Percentiles rank a stretch among this genome's conserved stretches.
Conservation (phyloP, 2,888 invertebrate genomes). For the Xylophagus ater region DNA sequence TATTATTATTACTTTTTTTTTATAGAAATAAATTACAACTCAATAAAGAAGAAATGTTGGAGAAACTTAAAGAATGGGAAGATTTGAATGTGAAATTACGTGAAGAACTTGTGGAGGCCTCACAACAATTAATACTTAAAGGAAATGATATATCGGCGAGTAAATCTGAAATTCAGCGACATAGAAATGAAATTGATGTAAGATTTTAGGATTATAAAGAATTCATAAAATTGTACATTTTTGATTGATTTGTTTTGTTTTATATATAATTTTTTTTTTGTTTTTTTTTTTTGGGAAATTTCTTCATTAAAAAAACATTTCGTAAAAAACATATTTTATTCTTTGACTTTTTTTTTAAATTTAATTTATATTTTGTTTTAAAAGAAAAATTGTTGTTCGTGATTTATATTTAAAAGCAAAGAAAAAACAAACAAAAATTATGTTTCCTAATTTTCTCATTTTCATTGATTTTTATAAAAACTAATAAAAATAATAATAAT, state of each 20-base stretch:
- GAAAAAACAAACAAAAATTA: no score
- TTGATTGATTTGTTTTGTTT: background rate
- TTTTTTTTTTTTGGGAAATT: conserved; percentile 6
- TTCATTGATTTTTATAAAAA: no score
- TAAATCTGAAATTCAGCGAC: conserved; percentile 44
- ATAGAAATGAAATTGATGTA: conserved; percentile 48
- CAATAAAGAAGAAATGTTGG: conserved; percentile 38
- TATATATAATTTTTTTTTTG: conserved; percentile 2
- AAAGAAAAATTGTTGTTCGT: no score
- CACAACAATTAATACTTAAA: conserved; percentile 42
- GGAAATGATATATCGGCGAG: conserved; percentile 43
- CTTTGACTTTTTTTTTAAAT: no score
- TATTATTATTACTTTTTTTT: conserved; percentile 1
- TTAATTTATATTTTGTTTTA: no score
- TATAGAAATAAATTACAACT: conserved; percentile 37
- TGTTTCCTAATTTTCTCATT: no score
- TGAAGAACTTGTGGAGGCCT: conserved; percentile 45
- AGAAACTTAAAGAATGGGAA: conserved; percentile 45
- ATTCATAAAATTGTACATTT: background rate
- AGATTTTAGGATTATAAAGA: conserved; percentile 27
- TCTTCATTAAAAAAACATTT: no score
- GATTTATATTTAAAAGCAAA: no score
- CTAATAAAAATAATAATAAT: no score
- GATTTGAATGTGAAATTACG: conserved; percentile 44
- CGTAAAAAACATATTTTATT: no score